Evolutionary conservation across 2,797 vertebrate genomes (phyloP), one percentile per base, ranked within the genome.

Genomic region (Characodon lateralis): DNA sequence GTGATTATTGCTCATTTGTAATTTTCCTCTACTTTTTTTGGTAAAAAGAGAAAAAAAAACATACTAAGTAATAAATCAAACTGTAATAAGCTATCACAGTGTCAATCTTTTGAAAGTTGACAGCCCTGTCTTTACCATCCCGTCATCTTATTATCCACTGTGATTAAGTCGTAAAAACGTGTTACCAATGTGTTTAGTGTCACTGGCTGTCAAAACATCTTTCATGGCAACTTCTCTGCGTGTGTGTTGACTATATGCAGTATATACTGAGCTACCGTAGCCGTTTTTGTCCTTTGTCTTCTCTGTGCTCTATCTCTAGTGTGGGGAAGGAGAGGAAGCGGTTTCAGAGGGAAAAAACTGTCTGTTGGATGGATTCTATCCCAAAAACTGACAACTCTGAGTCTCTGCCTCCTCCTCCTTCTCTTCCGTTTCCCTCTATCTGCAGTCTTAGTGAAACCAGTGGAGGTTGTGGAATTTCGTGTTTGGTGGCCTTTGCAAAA

Each of bases 201-300:
- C 97, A 96, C 97, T 97, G 97, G 97, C 97, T 97, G 97, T 98
- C 97, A 96, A 87, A 87, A 82, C 81, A 97, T 98, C 96, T 96
- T 96, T 97, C 97, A 97, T 97, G 96, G 97, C 97, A 96, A 97
- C 97, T 97, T 97, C 96, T 97, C 88, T 90, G 96, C 96, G 96
- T 98, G 97, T 98, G 97, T 99, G 97, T 99, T 99, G 85, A 97
- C 97, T 98, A 99, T 99, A 99, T 98, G 98, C 98, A 97, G 98
- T 99, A 98, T 99, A 98, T 99, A 97, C 97, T 96, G 96, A 98
- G 97, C 97, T 98, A 96, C 97, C 94, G 98, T 99, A 97, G 97
- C 97, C 96, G 97, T 99, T 98, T 85, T 96, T 96, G 97, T 98
- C 98, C 96, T 97, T 97, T 96, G 98, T 99, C 98, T 97, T 99